These are phyloP conservation scores for Oncorhynchus kisutch DNA, from an alignment of 2,113 vertebrate genomes.

Conservation along the genomic window DNA sequence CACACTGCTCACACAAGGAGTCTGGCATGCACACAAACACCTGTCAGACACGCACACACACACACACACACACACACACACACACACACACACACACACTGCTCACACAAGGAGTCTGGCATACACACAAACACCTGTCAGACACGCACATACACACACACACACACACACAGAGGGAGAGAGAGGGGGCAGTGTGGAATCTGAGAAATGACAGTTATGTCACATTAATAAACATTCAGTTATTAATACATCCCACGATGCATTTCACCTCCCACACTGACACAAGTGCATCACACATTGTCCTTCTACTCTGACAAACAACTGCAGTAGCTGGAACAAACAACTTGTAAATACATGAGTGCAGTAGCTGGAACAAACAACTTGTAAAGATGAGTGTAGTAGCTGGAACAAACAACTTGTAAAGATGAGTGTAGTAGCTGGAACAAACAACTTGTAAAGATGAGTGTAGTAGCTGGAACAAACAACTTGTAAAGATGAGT, in stretches of 20 bases:
- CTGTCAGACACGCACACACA: neutral
- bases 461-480: no score
- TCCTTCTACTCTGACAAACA: no score
- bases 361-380: no score
- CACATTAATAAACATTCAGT: slow-evolving; percentile 52
- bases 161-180: neutral
- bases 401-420: no score
- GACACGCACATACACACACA: neutral
- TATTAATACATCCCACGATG: slow-evolving; percentile 47
- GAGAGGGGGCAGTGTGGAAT: slow-evolving; percentile 45
- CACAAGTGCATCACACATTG: neutral
- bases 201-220: slow-evolving; percentile 50
- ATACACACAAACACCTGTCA: neutral
- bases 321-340: no score
- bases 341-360: no score
- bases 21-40: neutral
- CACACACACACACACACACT: neutral
- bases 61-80: no score
- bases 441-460: no score
- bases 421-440: no score
- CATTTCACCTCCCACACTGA: slow-evolving; percentile 30
- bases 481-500: no score
- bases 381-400: neutral
- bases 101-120: neutral
- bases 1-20: neutral